Evolutionary conservation across 2,888 invertebrate species (phyloP).

Genomic region (Pyrrhosoma nymphula): DNA sequence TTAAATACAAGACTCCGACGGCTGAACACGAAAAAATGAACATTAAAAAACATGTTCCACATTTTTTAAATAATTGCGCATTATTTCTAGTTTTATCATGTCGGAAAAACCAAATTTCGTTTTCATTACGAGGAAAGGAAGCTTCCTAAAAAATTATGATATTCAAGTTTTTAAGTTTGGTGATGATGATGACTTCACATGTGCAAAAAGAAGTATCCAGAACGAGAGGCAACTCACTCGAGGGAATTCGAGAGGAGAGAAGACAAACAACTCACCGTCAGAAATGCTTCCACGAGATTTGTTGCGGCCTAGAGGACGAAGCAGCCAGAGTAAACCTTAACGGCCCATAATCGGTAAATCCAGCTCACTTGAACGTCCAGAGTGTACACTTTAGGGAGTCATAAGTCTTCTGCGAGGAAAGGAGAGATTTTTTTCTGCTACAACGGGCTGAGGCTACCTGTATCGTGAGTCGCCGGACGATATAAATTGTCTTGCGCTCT

Average conservation of each 20-base stretch:
- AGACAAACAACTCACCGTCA: not conserved
- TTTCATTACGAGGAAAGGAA: no score
- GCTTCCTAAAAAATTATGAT: no score
- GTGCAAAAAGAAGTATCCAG: not conserved
- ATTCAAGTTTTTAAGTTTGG: not conserved
- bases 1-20: no score
- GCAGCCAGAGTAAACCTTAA: not conserved
- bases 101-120: no score
- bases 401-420: not conserved
- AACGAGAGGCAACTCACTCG: not conserved
- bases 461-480: not conserved
- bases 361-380: not conserved
- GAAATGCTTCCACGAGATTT: not conserved
- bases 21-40: no score
- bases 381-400: constrained; percentile 16
- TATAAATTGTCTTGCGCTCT: not conserved
- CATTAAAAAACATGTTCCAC: no score
- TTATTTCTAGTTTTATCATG: no score
- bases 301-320: not conserved
- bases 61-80: no score
- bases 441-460: not conserved
- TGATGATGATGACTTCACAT: not conserved
- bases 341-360: constrained; percentile 12
- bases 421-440: not conserved
- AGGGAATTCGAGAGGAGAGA: not conserved